These are phyloP conservation scores for Melanotaenia duboulayi DNA, from an alignment of 2,113 vertebrate species.

Conservation along the genomic window DNA sequence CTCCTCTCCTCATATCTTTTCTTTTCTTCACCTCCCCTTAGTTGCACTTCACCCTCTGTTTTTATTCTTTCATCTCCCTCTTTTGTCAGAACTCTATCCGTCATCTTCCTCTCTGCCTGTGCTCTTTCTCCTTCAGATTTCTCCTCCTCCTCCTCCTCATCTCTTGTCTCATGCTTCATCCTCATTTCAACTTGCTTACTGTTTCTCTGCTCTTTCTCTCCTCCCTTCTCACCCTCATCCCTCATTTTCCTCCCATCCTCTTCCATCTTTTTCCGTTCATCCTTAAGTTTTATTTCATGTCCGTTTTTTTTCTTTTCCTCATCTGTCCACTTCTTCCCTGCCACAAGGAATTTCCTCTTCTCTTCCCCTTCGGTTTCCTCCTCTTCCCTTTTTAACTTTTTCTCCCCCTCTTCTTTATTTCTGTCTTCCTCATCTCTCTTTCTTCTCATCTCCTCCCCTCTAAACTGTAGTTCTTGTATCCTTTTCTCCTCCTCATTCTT, in stretches of 20 bases:
- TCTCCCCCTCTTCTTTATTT: not conserved
- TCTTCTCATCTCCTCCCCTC: conserved; percentile 41
- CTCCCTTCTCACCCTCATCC: conserved; percentile 2
- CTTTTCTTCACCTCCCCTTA: not conserved
- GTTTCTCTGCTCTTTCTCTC: not conserved
- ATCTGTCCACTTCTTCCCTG: not conserved
- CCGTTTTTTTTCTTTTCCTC: conserved; percentile 61
- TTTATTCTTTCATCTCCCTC: not conserved
- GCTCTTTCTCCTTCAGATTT: not conserved
- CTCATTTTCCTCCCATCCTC: not conserved
- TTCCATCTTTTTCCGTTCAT: not conserved
- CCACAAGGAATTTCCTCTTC: conserved; percentile 16
- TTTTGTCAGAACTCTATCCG: not conserved
- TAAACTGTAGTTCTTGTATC: conserved; percentile 52
- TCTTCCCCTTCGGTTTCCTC: conserved; percentile 51
- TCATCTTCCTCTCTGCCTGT: not conserved
- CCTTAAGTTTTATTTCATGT: conserved; percentile 42
- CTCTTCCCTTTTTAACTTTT: conserved; percentile 56
- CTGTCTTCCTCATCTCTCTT: conserved; percentile 18
- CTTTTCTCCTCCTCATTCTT: conserved; percentile 42
- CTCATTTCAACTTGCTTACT: not conserved
- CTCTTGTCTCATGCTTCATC: not conserved
- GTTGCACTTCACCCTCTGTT: not conserved
- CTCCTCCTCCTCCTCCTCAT: not conserved
- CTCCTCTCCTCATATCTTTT: not conserved